phyloP scores from a whole-genome alignment of 2,113 vertebrate species.

The Amphiprion ocellaris region DNA sequence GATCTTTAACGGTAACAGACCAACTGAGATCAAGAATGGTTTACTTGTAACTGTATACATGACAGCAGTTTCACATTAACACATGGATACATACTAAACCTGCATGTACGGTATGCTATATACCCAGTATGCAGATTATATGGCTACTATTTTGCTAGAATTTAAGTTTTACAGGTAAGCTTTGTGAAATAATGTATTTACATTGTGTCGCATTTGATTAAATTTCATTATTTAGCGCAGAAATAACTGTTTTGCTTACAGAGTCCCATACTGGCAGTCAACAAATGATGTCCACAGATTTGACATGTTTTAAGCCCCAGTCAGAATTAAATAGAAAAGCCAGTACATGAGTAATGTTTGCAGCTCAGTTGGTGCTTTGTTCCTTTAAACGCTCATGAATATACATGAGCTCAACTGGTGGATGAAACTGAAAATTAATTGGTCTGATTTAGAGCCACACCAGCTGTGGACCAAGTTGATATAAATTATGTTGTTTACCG shows the following conservation, averaged over 20 bases:
- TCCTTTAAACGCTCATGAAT: constrained; percentile 58
- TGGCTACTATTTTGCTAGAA: neutral
- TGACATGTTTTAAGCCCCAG: constrained; percentile 14
- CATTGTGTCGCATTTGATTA: neutral
- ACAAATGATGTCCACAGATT: constrained; percentile 10
- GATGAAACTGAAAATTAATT: constrained; percentile 67
- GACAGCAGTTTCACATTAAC: neutral
- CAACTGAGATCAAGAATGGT: constrained; percentile 26
- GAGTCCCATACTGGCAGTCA: neutral
- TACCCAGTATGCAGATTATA: neutral
- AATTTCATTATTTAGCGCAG: constrained; percentile 7
- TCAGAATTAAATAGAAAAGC: constrained; percentile 12
- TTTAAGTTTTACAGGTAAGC: neutral
- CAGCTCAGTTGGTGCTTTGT: constrained; percentile 26
- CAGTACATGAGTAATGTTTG: constrained; percentile 19
- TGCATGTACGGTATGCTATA: neutral
- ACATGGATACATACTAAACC: neutral
- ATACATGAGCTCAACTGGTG: constrained; percentile 59
- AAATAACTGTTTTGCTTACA: constrained; percentile 6
- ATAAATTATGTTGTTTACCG: constrained; percentile 59
- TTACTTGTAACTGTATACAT: constrained; percentile 1
- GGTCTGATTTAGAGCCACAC: constrained; percentile 63
- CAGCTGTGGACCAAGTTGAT: constrained; percentile 56
- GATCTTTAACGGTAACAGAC: constrained; percentile 1
- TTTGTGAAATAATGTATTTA: neutral